Evolutionary conservation across 23 tunicate genomes (phyloP).

Genomic region (Diplosoma virens): DNA sequence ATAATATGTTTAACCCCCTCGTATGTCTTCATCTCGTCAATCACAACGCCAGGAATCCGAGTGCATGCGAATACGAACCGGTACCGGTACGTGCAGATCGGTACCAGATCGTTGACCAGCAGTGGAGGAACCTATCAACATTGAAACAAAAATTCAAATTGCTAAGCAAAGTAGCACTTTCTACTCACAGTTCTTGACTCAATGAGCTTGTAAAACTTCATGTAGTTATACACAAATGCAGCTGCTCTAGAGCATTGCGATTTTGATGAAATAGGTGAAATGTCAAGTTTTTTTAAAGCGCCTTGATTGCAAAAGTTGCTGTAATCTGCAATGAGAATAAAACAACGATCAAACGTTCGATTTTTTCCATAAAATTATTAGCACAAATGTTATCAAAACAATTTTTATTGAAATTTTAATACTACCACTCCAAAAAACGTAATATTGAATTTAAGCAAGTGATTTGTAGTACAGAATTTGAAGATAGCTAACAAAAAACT

Average conservation of each 20-base stretch:
- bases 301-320: constrained; percentile 74
- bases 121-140: constrained; percentile 51
- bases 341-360: too few species aligned
- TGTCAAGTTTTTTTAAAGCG: constrained; percentile 42
- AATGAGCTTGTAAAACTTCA: constrained; percentile 50
- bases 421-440: too few species aligned
- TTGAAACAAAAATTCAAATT: not conserved
- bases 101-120: constrained; percentile 73
- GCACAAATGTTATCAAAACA: too few species aligned
- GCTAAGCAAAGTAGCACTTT: not conserved
- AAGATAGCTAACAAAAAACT: too few species aligned
- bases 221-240: constrained; percentile 36
- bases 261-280: constrained; percentile 14
- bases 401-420: too few species aligned
- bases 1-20: constrained; percentile 75
- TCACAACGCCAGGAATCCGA: constrained; percentile 62
- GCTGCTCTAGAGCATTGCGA: constrained; percentile 69
- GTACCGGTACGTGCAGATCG: constrained; percentile 78
- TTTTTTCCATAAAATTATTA: too few species aligned
- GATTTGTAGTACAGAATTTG: too few species aligned
- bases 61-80: constrained; percentile 60
- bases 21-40: constrained; percentile 83
- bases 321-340: constrained; percentile 72
- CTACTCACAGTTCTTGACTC: constrained; percentile 40
- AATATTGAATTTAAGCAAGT: too few species aligned